Base-by-base conservation (phyloP, 1,140 invertebrate genomes). In the Trichonephila inaurata region DNA sequence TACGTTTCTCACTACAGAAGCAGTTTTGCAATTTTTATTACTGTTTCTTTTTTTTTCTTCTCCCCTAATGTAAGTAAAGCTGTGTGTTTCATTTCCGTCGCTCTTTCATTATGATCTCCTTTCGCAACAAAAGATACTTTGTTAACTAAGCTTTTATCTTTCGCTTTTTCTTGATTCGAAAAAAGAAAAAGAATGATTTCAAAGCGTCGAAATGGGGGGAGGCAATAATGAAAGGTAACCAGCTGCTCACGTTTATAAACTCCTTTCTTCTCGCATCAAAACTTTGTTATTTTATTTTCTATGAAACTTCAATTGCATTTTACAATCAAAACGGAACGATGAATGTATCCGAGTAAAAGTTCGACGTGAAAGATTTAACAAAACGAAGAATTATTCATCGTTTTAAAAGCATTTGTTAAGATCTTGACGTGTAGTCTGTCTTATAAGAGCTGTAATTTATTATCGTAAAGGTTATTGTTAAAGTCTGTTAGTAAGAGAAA, bases 51-150 rank as follows among this genome's bases (percentile, higher is more conserved):
- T 51, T 40, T 40, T 40, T 40, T 40, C 33, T 33, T 51, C 51
- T 51, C n/a, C 12, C n/a, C n/a, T 69, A 24, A 69, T 28, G 4
- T 28, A 28, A n/a, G 14, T 24, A n/a, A n/a, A n/a, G 66, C n/a
- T 28, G 21, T 24, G 21, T 24, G 66, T 69, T 69, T 69, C 66
- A 69, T 69, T 69, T 69, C 66, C 66, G 66, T 28, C 10, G 24
- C 66, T 69, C 66, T 69, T 69, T 69, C 66, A 69, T 69, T 69
- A 69, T 24, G n/a, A 24, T 28, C 66, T n/a, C 51, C 66, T 69
- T 69, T 69, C 66, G 66, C 66, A 69, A 69, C 66, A 69, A 69
- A 69, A 69, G 66, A 69, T 69, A 69, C 66, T 28, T 69, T 69
- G 66, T 69, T 69, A 69, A 69, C 66, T 69, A 69, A 4, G n/a